phyloP scores from a whole-genome alignment of 2,797 vertebrate species.

The Geotrypetes seraphini region DNA sequence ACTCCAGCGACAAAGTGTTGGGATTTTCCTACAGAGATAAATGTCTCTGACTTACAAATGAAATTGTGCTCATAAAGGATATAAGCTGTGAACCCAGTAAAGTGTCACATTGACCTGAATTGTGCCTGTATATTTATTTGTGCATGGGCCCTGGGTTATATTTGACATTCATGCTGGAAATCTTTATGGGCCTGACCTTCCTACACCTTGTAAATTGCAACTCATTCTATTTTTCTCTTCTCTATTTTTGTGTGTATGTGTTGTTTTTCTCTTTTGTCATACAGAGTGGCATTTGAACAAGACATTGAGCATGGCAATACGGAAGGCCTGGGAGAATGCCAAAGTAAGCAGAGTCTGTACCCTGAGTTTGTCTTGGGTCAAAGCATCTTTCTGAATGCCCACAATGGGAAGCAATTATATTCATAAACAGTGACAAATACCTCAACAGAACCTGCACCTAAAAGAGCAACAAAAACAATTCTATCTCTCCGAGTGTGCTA shows the following conservation, averaged over 20 bases:
- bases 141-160: too few relatives aligned
- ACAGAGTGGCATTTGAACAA: constrained; percentile 91
- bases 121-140: too few relatives aligned
- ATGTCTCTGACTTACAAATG: too few relatives aligned
- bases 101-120: too few relatives aligned
- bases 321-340: constrained; percentile 97
- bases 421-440: background rate
- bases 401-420: constrained; percentile 1
- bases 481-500: background rate
- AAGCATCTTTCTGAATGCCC: constrained; percentile 36
- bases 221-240: constrained; percentile 14
- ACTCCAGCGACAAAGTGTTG: too few relatives aligned
- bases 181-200: too few relatives aligned
- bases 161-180: too few relatives aligned
- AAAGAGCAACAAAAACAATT: too few relatives aligned
- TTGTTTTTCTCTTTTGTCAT: constrained; percentile 59
- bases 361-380: constrained; percentile 42
- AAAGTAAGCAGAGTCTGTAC: constrained; percentile 82
- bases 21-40: too few relatives aligned
- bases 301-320: constrained; percentile 94
- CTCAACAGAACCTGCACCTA: constrained; percentile 17
- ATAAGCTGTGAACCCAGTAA: too few relatives aligned
- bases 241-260: constrained; percentile 30
- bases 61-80: too few relatives aligned
- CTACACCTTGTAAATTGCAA: constrained; percentile 4